phyloP scores from a whole-genome alignment of 1,140 invertebrate genomes.

The Nymphalis io region DNA sequence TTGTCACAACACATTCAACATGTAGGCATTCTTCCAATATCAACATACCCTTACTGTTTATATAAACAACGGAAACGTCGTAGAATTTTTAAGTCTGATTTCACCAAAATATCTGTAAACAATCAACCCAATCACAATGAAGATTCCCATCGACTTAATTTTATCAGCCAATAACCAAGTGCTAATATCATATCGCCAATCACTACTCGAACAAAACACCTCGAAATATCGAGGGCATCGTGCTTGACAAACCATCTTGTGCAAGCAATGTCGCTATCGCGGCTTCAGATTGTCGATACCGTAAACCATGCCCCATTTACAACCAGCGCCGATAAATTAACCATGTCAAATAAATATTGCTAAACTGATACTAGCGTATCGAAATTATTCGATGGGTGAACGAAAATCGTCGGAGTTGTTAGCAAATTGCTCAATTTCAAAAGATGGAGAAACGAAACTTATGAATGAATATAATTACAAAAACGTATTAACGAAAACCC shows the following conservation, averaged over 20 bases:
- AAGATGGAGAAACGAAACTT: not conserved
- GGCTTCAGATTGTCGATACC: conserved; percentile 37
- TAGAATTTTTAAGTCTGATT: no score
- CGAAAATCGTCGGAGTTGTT: not conserved
- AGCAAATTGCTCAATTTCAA: not conserved
- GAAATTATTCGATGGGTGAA: conserved; percentile 3
- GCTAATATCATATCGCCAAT: conserved; percentile 15
- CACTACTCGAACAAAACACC: conserved; percentile 17
- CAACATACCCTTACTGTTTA: not conserved
- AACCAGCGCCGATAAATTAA: conserved; percentile 35
- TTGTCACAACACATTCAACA: not conserved
- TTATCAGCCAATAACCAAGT: conserved; percentile 1
- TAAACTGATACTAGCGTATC: conserved; percentile 19
- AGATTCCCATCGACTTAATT: not conserved
- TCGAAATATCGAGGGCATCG: conserved; percentile 32
- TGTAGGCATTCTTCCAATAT: not conserved
- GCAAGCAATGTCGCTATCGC: conserved; percentile 37
- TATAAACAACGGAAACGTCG: no score
- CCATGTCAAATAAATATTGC: conserved; percentile 46
- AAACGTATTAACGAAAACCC: no score
- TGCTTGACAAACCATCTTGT: conserved; percentile 35
- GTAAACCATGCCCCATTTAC: conserved; percentile 36
- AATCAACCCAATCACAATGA: not conserved
- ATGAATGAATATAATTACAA: not conserved
- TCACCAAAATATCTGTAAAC: no score